These are phyloP conservation scores for Troglohyphantes excavatus DNA, from an alignment of 2,888 invertebrate genomes.

Conservation along the genomic window DNA sequence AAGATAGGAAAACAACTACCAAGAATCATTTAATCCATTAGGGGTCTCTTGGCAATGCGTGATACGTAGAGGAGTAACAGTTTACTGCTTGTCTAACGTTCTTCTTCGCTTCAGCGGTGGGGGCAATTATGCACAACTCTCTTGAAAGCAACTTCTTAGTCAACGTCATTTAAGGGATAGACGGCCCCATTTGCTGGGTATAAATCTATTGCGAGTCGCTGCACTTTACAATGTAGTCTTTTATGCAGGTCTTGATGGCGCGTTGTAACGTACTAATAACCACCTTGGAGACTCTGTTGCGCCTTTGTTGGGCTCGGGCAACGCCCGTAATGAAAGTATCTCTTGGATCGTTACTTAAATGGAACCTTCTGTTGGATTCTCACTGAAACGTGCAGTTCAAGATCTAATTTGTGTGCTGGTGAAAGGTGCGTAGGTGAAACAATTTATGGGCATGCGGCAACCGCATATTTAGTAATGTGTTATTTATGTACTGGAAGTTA, in stretches of 20 bases:
- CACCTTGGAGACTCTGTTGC: constrained; percentile 29
- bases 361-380: constrained; percentile 44
- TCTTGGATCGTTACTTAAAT: not conserved
- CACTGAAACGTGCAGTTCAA: constrained; percentile 7
- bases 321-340: constrained; percentile 31
- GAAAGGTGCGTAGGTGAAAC: too few species aligned
- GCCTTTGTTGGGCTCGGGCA: not conserved
- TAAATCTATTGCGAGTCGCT: constrained; percentile 52
- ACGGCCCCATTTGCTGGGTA: constrained; percentile 40
- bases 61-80: constrained; percentile 10
- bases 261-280: constrained; percentile 1
- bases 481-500: too few species aligned
- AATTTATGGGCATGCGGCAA: too few species aligned
- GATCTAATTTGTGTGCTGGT: too few species aligned
- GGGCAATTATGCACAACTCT: constrained; percentile 51
- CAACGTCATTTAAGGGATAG: constrained; percentile 64
- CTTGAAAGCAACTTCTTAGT: constrained; percentile 7
- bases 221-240: constrained; percentile 31
- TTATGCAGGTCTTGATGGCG: constrained; percentile 24
- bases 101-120: constrained; percentile 39
- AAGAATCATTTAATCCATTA: constrained; percentile 65
- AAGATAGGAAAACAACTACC: constrained; percentile 37
- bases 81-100: constrained; percentile 56
- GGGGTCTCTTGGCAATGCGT: constrained; percentile 35
- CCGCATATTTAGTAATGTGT: too few species aligned